phyloP scores from a whole-genome alignment of 2,797 vertebrate genomes.

The Spatula clypeata region DNA sequence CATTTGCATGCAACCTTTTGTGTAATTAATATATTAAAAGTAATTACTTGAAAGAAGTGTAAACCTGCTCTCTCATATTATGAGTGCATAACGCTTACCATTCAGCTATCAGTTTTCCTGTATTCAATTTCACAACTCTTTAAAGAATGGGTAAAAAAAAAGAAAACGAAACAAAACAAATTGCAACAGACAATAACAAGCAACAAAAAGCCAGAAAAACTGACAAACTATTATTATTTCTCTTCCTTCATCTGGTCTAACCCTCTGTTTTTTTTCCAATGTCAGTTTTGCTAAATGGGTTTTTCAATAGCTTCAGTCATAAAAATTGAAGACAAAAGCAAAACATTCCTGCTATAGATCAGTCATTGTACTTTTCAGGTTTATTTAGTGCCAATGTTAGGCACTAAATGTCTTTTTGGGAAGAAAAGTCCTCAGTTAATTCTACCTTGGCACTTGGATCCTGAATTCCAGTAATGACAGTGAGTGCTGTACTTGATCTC shows the following conservation, averaged over 20 bases:
- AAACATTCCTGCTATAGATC: background rate
- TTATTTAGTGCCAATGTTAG: background rate
- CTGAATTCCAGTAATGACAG: background rate
- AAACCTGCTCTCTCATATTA: background rate
- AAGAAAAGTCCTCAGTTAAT: background rate
- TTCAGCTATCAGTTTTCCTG: background rate
- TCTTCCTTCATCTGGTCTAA: background rate
- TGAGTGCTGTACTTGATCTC: background rate
- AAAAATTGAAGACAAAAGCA: background rate
- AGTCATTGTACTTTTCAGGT: background rate
- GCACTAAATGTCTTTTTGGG: background rate
- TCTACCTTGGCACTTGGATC: background rate
- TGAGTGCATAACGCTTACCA: background rate
- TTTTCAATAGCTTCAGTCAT: slow-evolving; percentile 7
- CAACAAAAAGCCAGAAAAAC: background rate
- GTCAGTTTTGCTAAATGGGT: slow-evolving; percentile 4
- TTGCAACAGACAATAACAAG: too few relatives aligned
- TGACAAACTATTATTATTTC: background rate
- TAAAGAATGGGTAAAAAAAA: background rate
- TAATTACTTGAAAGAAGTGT: background rate
- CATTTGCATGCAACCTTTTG: background rate
- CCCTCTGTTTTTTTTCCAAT: background rate
- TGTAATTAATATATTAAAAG: slow-evolving; percentile 15
- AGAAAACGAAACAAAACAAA: too few relatives aligned
- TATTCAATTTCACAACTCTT: background rate